Evolutionary conservation across 2,888 invertebrate genomes (phyloP), one percentile per base, ranked within the genome.

Genomic region (Penaeus monodon): DNA sequence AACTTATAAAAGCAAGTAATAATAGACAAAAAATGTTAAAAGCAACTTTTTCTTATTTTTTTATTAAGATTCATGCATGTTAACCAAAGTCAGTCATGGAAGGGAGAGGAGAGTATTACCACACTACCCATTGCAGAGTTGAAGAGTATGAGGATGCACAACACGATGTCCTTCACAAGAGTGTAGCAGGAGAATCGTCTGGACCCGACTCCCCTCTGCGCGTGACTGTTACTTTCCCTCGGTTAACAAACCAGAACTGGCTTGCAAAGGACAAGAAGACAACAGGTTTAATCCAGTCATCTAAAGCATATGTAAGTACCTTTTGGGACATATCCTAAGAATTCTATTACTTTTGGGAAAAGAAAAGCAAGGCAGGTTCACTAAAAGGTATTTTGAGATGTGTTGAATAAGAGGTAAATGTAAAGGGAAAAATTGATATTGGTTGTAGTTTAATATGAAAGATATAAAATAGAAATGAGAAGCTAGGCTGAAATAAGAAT

Each of bases 111-210:
- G 22, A 27, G 14, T 27, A 29, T 70, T 17, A 33, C 14, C n/a
- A 70, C 22, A 27, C 27, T 24, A 2, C 14, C 27, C 14, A 14
- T 33, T 64, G 1, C 66, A 85, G 85, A n/a, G 80, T 85, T 64
- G 89, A 89, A 29, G 89, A 89, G 33, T 89, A 89, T 49, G 89
- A 86, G 6, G 89, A 89, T 78, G 86, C 78, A n/a, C 86, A 89
- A 24, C 89, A 89, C 65, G 86, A 89, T 73, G 89, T 89, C 33
- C 84, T 89, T 44, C 84, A 89, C 77, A 89, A 89, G 81, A 89
- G 89, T 73, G 86, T 89, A 10, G 86, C 86, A 38, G 78, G 86
- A 29, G 78, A 78, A 63, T 82, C 68, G 7, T 73, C 77, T 38
- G 83, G 70, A 33, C 79, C 86, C 10, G 83, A 82, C 27, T 57